Evolutionary conservation across 2,797 vertebrate genomes (phyloP), one percentile per base, ranked within the genome.

Genomic region (Sebastes cheni): DNA sequence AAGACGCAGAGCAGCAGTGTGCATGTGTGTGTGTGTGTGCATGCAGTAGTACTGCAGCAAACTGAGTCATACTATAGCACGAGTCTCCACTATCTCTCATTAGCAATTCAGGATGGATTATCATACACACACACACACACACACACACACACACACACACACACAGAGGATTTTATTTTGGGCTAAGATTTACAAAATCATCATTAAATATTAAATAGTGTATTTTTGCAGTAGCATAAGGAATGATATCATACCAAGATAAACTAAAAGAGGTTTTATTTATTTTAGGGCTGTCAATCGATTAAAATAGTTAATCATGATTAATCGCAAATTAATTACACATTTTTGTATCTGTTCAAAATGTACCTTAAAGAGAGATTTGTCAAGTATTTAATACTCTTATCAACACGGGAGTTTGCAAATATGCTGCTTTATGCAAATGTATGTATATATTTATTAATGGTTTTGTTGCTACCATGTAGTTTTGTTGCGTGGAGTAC

Each of bases 191-290:
- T 58, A 5, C 29, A 52, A 67, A 62, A 75, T 68, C 22, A 10
- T 25, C 42, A 56, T 84, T 52, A 78, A 80, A 81, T 71, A 76
- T 85, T 29, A 27, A 80, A 52, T 0, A 32, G 58, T 83, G 74
- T 79, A 59, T 80, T 78, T 68, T 78, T 56, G 55, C 13, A 29
- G 67, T 0, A 72, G 27, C 56, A 64, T 60, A 70, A 67, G 23
- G 36, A 61, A 23, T 10, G 6, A 61, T 42, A 14, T 55, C 2
- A 34, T 4, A 22, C n/a, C 3, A 13, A 66, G 52, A 34, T 39
- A 60, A 60, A 54, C 65, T n/a, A 30, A 30, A 72, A 34, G 13
- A 16, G 7, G 5, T 42, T 42, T 42, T 42, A 14, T 42, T 7
- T 4, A 29, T 52, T 54, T 50, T 50, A 46, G 6, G 42, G 42